These are phyloP conservation scores for Sander vitreus DNA, from an alignment of 2,113 vertebrate species.

Conservation along the genomic window DNA sequence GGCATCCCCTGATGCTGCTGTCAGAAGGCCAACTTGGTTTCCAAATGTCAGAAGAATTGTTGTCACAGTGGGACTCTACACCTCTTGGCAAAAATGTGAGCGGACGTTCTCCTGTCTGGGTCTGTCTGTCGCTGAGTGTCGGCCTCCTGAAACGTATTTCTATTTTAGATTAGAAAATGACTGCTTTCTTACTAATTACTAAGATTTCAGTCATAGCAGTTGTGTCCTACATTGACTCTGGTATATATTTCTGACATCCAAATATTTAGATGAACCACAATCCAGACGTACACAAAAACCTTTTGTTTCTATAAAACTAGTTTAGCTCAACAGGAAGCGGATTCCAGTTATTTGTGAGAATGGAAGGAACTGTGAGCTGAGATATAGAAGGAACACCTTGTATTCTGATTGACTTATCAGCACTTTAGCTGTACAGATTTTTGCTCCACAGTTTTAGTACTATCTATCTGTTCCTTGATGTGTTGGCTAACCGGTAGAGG, in stretches of 20 bases:
- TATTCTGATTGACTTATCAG: not conserved
- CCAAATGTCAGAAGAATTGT: slow-evolving; percentile 76
- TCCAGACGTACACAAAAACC: not conserved
- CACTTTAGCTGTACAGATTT: not conserved
- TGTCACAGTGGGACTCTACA: slow-evolving; percentile 54
- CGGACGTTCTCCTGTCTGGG: slow-evolving; percentile 41
- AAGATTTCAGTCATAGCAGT: not conserved
- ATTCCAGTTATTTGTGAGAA: slow-evolving; percentile 1
- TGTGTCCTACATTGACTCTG: not conserved
- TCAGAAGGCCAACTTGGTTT: slow-evolving; percentile 68
- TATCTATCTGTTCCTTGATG: not conserved
- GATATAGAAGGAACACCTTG: not conserved
- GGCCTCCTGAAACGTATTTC: not conserved
- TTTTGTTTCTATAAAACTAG: slow-evolving; percentile 13
- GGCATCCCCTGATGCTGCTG: slow-evolving; percentile 67
- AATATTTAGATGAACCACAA: slow-evolving; percentile 1
- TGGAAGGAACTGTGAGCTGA: not conserved
- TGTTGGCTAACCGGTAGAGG: slow-evolving; percentile 12
- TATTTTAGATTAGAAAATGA: not conserved
- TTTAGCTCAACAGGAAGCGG: not conserved
- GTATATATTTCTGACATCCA: not conserved
- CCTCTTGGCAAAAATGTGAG: slow-evolving; percentile 55
- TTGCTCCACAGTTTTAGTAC: not conserved
- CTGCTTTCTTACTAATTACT: not conserved
- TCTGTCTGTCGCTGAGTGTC: slow-evolving; percentile 15